Evolutionary conservation across 2,113 vertebrate genomes (phyloP), one percentile per base, ranked within the genome.

Genomic region (Atlantisia rogersi): DNA sequence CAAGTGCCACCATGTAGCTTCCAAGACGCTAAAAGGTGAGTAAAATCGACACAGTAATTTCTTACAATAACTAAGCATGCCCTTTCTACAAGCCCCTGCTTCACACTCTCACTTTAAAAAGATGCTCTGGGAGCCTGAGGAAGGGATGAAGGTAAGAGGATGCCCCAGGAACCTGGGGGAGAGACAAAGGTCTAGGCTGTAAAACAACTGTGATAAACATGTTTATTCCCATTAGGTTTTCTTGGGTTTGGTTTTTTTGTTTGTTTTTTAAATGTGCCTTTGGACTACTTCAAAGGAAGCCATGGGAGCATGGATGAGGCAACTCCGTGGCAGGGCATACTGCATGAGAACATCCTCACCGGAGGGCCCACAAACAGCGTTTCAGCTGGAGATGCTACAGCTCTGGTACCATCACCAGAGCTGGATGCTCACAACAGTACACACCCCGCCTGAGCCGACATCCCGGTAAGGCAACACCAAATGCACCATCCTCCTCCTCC

Each of bases 341-440:
- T 11, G 32, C 2, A 0, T 1, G 44, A 21, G 8, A 76, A 28
- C 62, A 79, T 39, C 67, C 12, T 29, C 74, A 60, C 42, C 42
- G 2, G 1, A 53, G n/a, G 50, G 39, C 62, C 69, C 64, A 8
- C 15, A 9, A 0, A 1, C 46, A 48, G 53, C 10, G 11, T 20
- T 68, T 52, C n/a, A 58, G 52, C 8, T 5, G 3, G 50, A 50
- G 81, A n/a, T 60, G 48, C 40, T 12, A 10, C 0, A 0, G 52
- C 63, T 80, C 68, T 2, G 1, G 25, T 31, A 68, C 7, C 20
- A 17, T 16, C 76, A 44, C 46, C 16, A 12, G 42, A 32, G 6
- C 22, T 2, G 3, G 39, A 19, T 29, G 39, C 50, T 65, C 59
- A 17, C 52, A n/a, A 2, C 53, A 35, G 44, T 37, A 21, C 65